Percentiles rank a stretch among this genome's conserved stretches.
These are phyloP conservation scores for Tolmerus cingulatus DNA, from an alignment of 2,888 invertebrate genomes.

Conservation along the genomic window DNA sequence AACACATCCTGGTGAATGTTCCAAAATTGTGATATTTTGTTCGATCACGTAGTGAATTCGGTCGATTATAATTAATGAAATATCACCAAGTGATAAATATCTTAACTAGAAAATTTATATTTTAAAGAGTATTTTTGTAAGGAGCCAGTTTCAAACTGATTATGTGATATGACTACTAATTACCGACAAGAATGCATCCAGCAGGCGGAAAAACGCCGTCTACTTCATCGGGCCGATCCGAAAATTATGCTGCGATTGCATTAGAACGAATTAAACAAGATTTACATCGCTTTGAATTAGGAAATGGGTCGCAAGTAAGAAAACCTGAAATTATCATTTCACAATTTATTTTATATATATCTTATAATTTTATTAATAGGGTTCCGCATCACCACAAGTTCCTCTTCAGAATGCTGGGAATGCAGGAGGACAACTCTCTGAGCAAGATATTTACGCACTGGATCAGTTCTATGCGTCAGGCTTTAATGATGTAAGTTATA, in stretches of 20 bases:
- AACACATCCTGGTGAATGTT: constrained; percentile 25
- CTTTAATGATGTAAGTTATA: constrained; percentile 48
- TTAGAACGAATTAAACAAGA: constrained; percentile 64
- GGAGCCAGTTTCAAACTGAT: constrained; percentile 43
- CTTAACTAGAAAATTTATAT: background rate
- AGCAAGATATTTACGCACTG: constrained; percentile 49
- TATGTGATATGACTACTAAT: constrained; percentile 64
- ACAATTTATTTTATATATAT: background rate
- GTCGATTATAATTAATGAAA: background rate
- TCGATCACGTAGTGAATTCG: constrained; percentile 3
- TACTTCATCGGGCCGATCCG: constrained; percentile 59
- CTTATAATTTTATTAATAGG: constrained; percentile 39
- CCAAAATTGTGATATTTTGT: constrained; percentile 40
- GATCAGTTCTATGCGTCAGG: constrained; percentile 48
- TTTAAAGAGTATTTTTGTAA: constrained; percentile 30
- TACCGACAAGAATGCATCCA: constrained; percentile 63
- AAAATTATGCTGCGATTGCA: constrained; percentile 64
- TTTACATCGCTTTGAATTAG: constrained; percentile 62
- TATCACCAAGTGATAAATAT: constrained; percentile 26
- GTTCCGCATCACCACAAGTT: constrained; percentile 48
- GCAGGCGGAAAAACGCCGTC: constrained; percentile 64
- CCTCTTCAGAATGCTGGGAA: constrained; percentile 48
- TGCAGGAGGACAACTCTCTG: constrained; percentile 48
- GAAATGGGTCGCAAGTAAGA: constrained; percentile 62
- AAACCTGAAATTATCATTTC: background rate